Percentiles rank a stretch among this genome's conserved stretches.
These are phyloP conservation scores for Ochropleura plecta DNA, from an alignment of 2,888 invertebrate species.

Conservation along the genomic window DNA sequence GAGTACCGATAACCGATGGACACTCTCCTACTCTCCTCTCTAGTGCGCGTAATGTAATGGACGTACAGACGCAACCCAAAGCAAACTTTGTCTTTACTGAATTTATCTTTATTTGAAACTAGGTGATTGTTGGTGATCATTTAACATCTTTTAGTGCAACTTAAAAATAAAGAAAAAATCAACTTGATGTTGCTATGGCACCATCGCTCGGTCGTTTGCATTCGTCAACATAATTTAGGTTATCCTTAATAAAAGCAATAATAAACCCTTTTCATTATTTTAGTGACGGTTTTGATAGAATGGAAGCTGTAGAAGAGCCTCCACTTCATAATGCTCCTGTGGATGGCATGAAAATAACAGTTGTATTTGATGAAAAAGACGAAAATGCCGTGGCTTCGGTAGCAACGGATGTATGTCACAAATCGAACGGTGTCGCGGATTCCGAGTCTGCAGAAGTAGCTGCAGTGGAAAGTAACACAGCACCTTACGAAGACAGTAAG, in stretches of 20 bases:
- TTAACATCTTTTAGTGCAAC: conserved; percentile 14
- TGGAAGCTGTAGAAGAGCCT: conserved; percentile 74
- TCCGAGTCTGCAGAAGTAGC: conserved; percentile 63
- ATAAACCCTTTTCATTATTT: conserved; percentile 54
- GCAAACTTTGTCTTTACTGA: conserved; percentile 66
- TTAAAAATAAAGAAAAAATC: conserved; percentile 10
- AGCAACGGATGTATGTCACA: conserved; percentile 78
- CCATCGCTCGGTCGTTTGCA: conserved; percentile 32
- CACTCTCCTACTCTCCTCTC: conserved; percentile 19
- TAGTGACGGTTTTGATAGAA: conserved; percentile 58
- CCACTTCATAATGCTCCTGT: conserved; percentile 67
- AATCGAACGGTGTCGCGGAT: conserved; percentile 83
- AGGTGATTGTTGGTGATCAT: conserved; percentile 55
- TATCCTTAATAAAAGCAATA: conserved; percentile 55
- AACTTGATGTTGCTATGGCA: neutral
- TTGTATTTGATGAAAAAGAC: conserved; percentile 67
- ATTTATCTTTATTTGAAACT: conserved; percentile 52
- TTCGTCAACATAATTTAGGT: conserved; percentile 64
- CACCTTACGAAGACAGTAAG: conserved; percentile 48
- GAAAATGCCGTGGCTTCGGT: conserved; percentile 64
- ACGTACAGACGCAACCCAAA: conserved; percentile 72
- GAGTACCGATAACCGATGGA: no score
- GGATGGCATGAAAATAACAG: conserved; percentile 74
- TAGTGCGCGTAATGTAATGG: conserved; percentile 64
- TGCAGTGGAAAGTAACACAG: conserved; percentile 52